A percentile compares a stretch with the other conserved stretches of the same genome.
Conservation (phyloP, 92 coral and sea anemone species). For the Siderastrea radians region DNA sequence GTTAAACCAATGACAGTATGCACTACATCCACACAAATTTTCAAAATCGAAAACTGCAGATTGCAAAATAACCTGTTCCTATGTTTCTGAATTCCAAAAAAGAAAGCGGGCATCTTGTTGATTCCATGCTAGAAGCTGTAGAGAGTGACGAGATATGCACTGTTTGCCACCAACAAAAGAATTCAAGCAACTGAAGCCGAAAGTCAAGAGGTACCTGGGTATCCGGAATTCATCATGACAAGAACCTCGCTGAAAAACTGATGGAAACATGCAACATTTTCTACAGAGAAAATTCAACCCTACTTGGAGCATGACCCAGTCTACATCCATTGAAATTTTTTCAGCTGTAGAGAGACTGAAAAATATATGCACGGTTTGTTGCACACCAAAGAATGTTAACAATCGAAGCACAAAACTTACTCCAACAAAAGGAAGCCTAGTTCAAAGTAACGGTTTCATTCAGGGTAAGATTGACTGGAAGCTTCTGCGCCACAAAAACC, state of each 20-base stretch:
- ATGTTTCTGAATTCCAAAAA: not conserved
- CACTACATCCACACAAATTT: not conserved
- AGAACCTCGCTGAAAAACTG: not conserved
- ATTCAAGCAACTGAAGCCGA: not conserved
- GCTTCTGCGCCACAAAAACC: no score
- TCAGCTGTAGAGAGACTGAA: not conserved
- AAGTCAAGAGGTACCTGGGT: not conserved
- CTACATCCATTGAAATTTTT: not conserved
- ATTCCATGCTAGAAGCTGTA: not conserved
- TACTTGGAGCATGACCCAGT: not conserved
- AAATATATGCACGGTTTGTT: conserved; percentile 10
- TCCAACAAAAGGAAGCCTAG: no score
- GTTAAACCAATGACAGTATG: not conserved
- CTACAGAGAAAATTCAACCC: not conserved
- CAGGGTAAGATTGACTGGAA: no score
- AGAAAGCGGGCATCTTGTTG: not conserved
- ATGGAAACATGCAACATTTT: not conserved
- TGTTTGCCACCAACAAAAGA: not conserved
- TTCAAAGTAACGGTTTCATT: no score
- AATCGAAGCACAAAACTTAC: not conserved
- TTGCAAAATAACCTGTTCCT: not conserved
- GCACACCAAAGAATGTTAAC: not conserved
- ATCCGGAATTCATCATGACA: not conserved
- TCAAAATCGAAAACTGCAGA: not conserved
- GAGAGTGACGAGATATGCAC: not conserved